phyloP scores from a whole-genome alignment of 2,113 vertebrate species.

The Enhydra lutris region DNA sequence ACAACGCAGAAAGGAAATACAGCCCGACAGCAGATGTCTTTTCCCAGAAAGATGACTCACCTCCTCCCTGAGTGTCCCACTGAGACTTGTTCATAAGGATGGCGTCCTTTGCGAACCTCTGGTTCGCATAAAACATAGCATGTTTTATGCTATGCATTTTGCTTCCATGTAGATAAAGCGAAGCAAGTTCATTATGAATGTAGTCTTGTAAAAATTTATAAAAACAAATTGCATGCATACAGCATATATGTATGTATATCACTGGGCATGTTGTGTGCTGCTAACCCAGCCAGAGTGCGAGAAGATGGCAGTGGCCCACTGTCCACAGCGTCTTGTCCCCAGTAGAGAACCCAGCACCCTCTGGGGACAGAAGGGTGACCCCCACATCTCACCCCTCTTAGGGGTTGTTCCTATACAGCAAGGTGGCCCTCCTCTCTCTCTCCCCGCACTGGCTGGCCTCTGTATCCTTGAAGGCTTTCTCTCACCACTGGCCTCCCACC shows the following conservation, averaged over 20 bases:
- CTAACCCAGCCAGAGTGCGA: neutral
- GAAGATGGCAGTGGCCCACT: neutral
- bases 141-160: neutral
- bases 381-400: neutral
- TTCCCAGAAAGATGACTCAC: conserved; percentile 21
- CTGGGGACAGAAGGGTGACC: neutral
- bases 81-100: neutral
- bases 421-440: neutral
- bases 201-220: neutral
- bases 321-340: neutral
- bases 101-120: neutral
- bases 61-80: neutral
- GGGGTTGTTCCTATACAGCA: neutral
- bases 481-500: neutral
- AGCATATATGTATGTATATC: neutral
- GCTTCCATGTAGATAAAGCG: neutral
- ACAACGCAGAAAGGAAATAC: conserved; percentile 3
- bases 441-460: neutral
- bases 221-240: neutral
- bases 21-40: neutral
- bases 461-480: neutral
- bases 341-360: neutral
- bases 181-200: neutral
- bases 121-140: too few relatives aligned
- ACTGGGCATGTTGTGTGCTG: neutral